These are phyloP conservation scores for Salvator merianae DNA, from an alignment of 2,113 vertebrate genomes.

Conservation along the genomic window DNA sequence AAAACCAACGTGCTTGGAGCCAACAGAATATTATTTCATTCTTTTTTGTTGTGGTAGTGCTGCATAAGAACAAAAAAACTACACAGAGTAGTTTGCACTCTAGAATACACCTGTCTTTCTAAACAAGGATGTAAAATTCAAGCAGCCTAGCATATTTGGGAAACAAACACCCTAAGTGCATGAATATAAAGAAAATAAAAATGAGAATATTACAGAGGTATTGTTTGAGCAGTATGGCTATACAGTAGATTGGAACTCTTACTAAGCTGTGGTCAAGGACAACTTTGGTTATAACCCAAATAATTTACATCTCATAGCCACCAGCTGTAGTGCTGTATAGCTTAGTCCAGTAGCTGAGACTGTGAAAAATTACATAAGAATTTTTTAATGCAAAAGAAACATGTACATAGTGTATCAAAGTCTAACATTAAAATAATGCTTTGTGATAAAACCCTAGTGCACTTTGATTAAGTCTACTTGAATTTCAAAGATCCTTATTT, in stretches of 20 bases:
- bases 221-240: constrained; percentile 70
- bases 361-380: not conserved
- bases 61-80: constrained; percentile 48
- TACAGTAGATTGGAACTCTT: not conserved
- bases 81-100: constrained; percentile 29
- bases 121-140: constrained; percentile 33
- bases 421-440: constrained; percentile 60
- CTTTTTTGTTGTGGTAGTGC: not conserved
- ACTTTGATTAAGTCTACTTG: constrained; percentile 61
- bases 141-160: constrained; percentile 32
- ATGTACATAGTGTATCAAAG: constrained; percentile 53
- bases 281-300: not conserved
- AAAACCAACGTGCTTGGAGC: not conserved
- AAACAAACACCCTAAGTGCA: constrained; percentile 11
- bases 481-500: constrained; percentile 48
- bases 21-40: constrained; percentile 1
- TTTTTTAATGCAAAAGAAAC: constrained; percentile 48
- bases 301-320: constrained; percentile 29
- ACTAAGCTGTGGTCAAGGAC: not conserved
- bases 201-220: constrained; percentile 41
- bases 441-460: constrained; percentile 68
- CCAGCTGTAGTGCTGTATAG: constrained; percentile 19
- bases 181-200: constrained; percentile 22
- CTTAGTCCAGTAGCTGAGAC: not conserved
- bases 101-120: constrained; percentile 15